Conservation (phyloP, 1,140 invertebrate species). For the Ceratosolen solmsi region DNA sequence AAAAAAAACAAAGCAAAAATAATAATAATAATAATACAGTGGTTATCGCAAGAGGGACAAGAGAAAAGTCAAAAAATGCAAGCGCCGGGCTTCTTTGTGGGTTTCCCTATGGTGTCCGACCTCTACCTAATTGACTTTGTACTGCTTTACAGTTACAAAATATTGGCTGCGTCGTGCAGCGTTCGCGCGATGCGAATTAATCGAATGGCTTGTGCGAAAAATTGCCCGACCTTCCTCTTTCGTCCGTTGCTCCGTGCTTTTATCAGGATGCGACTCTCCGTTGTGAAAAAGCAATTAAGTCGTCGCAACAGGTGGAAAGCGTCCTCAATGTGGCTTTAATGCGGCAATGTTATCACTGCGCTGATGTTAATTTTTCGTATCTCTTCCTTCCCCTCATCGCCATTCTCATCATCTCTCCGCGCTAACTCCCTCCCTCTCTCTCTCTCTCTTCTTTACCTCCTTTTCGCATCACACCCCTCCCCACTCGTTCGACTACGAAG, state of each 20-base stretch:
- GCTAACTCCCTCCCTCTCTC: not conserved
- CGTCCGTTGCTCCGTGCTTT: not conserved
- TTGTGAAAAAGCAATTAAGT: conserved; percentile 1
- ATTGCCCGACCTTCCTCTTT: not conserved
- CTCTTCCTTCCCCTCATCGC: no score
- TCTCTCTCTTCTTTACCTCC: not conserved
- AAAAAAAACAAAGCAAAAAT: no score
- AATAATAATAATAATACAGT: no score
- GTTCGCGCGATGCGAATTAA: conserved; percentile 21
- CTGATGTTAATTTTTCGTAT: not conserved
- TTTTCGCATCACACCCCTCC: not conserved
- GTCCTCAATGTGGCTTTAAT: not conserved
- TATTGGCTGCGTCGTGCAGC: not conserved
- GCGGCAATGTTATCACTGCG: not conserved
- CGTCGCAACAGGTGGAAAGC: not conserved
- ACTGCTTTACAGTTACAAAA: conserved; percentile 40
- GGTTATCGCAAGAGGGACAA: no score
- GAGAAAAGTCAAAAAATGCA: no score
- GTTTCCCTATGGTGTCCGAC: not conserved
- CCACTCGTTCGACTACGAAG: not conserved
- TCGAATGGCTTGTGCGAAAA: not conserved
- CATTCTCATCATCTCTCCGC: no score
- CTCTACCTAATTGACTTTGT: conserved; percentile 7
- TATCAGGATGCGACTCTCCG: not conserved
- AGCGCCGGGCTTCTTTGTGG: no score